Evolutionary conservation across 2,113 vertebrate species (phyloP).

Genomic region (Brachyistius frenatus): DNA sequence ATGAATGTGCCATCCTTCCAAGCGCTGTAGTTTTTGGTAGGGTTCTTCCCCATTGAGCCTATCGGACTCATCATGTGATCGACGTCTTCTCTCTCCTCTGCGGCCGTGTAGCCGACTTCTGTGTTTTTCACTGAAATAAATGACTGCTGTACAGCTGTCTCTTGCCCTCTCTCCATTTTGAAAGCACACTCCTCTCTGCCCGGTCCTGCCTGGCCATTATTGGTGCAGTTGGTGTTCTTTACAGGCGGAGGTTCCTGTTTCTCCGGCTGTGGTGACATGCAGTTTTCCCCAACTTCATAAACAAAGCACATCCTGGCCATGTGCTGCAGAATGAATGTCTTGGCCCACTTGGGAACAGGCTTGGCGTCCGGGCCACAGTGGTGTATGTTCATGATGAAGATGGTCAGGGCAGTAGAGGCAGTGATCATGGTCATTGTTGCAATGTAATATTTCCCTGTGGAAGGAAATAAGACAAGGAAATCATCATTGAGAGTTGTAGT

Average conservation of each 20-base stretch:
- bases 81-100: constrained; percentile 66
- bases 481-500: neutral
- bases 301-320: constrained; percentile 90
- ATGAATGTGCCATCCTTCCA: constrained; percentile 61
- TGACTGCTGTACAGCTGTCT: neutral
- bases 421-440: constrained; percentile 96
- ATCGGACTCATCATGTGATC: constrained; percentile 66
- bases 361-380: constrained; percentile 90
- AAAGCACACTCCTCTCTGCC: constrained; percentile 55
- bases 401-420: constrained; percentile 90
- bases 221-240: constrained; percentile 53
- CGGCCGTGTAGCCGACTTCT: rapidly evolving
- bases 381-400: constrained; percentile 94
- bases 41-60: constrained; percentile 40
- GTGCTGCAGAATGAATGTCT: constrained; percentile 86
- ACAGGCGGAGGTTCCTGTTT: constrained; percentile 48
- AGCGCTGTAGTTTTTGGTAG: constrained; percentile 47
- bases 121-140: too few relatives aligned
- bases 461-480: constrained; percentile 1
- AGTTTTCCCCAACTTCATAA: constrained; percentile 87
- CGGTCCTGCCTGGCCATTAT: constrained; percentile 66
- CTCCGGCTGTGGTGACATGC: constrained; percentile 76
- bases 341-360: constrained; percentile 90
- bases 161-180: constrained; percentile 31
- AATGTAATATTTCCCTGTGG: constrained; percentile 93